Evolutionary conservation across 1,140 invertebrate genomes (phyloP), one percentile per base, ranked within the genome.

Genomic region (Calliphora vicina): DNA sequence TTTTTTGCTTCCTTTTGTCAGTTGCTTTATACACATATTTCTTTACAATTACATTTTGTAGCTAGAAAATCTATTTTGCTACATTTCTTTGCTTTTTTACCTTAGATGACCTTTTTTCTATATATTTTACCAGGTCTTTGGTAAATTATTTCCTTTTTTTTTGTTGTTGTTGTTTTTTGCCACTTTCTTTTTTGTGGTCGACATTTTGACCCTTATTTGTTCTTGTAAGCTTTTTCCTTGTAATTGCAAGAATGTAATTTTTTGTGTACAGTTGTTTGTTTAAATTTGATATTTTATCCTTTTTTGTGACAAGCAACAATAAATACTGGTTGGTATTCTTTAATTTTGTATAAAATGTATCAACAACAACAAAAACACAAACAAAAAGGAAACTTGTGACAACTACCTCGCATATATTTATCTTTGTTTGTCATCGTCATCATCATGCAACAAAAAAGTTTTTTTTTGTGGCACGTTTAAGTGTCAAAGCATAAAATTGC

Each of bases 401-500:
- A 57, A 35, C 13, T 17, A 57, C n/a, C n/a, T 57, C 8, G 9
- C 4, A 57, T n/a, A 17, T 57, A 57, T 57, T 57, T 57, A 57
- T 57, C 17, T 57, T 57, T 57, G 17, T 57, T 57, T 57, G n/a
- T 57, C 50, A 57, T 57, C 50, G 15, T 15, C 50, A n/a, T 57
- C 50, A 17, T 15, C 45, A 57, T 57, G 45, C 45, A 57, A 57
- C 50, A 57, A 57, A 57, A 13, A 76, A 35, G 35, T 35, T 35
- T 35, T n/a, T 15, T 76, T 76, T 35, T 76, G 73, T 76, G n/a
- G 73, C 73, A 42, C 35, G 27, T 76, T 76, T 76, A 76, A 27
- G 73, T 76, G 27, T 76, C 73, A 76, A 76, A 76, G 73, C 73
- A 76, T 76, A 76, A 76, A 76, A 76, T 76, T 42, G 27, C 29